Conservation (phyloP, 2,888 invertebrate species). For the Thalpophila matura region DNA sequence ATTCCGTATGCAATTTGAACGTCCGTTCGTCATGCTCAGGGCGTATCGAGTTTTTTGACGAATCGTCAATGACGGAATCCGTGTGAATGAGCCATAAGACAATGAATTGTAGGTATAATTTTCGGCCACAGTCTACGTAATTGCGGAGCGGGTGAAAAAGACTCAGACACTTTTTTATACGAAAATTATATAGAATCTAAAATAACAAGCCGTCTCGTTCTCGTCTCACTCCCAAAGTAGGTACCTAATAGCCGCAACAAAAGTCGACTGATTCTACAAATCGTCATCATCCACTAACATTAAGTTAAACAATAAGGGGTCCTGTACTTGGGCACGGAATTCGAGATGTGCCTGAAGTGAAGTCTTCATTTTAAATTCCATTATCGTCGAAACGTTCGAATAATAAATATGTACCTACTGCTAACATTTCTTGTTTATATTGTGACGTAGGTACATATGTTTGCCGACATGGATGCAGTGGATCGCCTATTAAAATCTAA, state of each 20-base stretch:
- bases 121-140: neutral
- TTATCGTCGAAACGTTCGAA: constrained; percentile 55
- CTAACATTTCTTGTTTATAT: constrained; percentile 46
- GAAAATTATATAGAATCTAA: constrained; percentile 15
- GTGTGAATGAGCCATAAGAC: too few species aligned
- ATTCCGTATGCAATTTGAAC: too few species aligned
- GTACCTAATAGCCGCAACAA: constrained; percentile 10
- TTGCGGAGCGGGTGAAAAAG: neutral
- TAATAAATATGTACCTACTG: constrained; percentile 39
- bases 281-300: constrained; percentile 22
- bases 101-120: neutral
- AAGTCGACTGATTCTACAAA: constrained; percentile 15
- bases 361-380: constrained; percentile 59
- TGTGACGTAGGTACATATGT: constrained; percentile 34
- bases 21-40: too few species aligned
- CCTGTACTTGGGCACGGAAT: constrained; percentile 37
- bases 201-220: constrained; percentile 13
- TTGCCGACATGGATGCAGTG: constrained; percentile 55
- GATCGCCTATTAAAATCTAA: constrained; percentile 66
- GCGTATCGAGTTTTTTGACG: too few species aligned
- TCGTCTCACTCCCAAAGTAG: neutral
- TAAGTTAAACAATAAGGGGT: constrained; percentile 28
- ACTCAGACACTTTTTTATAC: constrained; percentile 12
- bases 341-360: constrained; percentile 34
- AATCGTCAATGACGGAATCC: too few species aligned